Base-by-base conservation (phyloP, 1,140 invertebrate genomes). In the Drosophila pseudoananassae region DNA sequence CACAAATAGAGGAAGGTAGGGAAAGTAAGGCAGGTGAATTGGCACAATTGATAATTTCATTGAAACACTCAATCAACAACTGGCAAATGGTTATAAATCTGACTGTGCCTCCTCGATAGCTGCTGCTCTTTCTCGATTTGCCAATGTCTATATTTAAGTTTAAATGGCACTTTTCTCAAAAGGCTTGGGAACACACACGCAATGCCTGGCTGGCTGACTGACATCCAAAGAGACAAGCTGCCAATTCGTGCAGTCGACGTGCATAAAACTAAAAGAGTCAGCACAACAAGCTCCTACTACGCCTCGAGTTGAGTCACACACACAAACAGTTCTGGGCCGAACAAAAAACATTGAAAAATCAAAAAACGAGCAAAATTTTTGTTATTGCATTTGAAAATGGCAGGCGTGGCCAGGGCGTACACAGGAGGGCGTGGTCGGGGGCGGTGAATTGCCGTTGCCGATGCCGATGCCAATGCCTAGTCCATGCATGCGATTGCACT, bases 121-220 rank as follows among this genome's bases (percentile, higher is more conserved):
- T 10, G 14, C 29, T 46, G 15, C 20, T 53, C 33, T 33, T 27
- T 49, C 38, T 57, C 57, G 54, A 63, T 54, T 71, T 78, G 50
- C 63, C 63, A 78, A 83, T 88, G 83, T 87, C 83, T 88, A 83
- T 87, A 88, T 87, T 87, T 87, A 87, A 80, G 82, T 87, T 87
- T 87, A 87, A 87, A 88, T 87, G 82, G 78, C 82, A 87, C 83
- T 87, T 88, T 87, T 83, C 82, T 83, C 80, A 87, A 87, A 83
- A 87, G 82, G 78, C 78, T 76, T 64, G 69, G 61, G 49, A 61
- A 77, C 59, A 74, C 53, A 61, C 43, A 76, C 58, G 56, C 75
- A 61, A 51, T 57, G 38, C 54, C 69, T 64, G 46, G 36, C 69
- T 64, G 46, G 36, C 59, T 85, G 82, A 85, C 82, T 82, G 82